Conservation (phyloP, 2,113 vertebrate species). For the Xiphias gladius region DNA sequence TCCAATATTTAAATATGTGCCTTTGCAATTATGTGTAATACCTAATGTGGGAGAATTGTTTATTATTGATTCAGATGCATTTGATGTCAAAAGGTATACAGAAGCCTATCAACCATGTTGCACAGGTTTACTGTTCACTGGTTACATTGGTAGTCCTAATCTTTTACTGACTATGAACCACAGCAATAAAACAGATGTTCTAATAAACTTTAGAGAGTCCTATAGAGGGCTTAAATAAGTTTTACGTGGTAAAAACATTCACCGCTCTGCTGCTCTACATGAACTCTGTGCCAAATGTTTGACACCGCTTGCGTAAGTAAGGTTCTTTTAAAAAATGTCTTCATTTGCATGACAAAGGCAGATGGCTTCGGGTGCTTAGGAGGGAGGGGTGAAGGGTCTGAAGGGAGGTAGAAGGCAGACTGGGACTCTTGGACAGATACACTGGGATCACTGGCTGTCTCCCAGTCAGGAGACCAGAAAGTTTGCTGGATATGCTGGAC, state of each 20-base stretch:
- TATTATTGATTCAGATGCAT: background rate
- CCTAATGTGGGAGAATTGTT: background rate
- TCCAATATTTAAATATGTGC: background rate
- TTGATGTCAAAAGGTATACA: constrained; percentile 2
- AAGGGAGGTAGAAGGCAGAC: constrained; percentile 46
- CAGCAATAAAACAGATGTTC: constrained; percentile 45
- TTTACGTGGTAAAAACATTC: constrained; percentile 59
- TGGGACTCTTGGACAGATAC: constrained; percentile 48
- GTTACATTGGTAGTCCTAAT: constrained; percentile 19
- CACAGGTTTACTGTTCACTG: constrained; percentile 24
- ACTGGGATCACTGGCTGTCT: constrained; percentile 48
- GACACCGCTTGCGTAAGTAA: constrained; percentile 83
- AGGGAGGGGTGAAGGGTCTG: constrained; percentile 60
- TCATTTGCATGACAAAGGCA: constrained; percentile 86
- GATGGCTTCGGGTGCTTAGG: constrained; percentile 64
- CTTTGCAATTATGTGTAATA: background rate
- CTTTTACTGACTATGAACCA: constrained; percentile 28
- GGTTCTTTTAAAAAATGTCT: constrained; percentile 77
- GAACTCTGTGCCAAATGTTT: constrained; percentile 76
- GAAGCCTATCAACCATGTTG: background rate
- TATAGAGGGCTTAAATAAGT: constrained; percentile 58
- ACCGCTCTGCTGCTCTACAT: constrained; percentile 65
- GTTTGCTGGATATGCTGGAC: constrained; percentile 54
- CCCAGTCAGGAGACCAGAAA: constrained; percentile 37
- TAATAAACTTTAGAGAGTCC: constrained; percentile 44